These are phyloP conservation scores for Arenaria interpres DNA, from an alignment of 2,113 vertebrate genomes.

Conservation along the genomic window DNA sequence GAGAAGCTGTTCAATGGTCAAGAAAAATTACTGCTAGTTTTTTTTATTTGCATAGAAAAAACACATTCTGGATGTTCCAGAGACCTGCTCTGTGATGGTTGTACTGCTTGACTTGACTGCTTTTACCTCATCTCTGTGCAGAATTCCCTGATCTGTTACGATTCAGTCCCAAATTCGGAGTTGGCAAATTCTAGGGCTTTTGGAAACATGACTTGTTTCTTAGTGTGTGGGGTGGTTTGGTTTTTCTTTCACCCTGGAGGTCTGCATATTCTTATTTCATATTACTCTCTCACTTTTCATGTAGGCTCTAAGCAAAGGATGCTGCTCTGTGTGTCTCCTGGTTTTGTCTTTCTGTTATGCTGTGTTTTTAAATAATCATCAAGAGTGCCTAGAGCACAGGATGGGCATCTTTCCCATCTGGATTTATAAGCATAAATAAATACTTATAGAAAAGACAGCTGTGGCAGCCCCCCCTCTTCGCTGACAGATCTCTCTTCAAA, in stretches of 20 bases:
- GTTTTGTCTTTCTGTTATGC: constrained; percentile 1
- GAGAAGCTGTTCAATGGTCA: not conserved
- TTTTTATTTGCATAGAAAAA: not conserved
- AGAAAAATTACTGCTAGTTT: not conserved
- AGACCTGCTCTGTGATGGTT: not conserved
- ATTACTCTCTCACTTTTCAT: not conserved
- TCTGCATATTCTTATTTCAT: not conserved
- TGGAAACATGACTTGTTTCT: not conserved
- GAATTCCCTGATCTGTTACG: not conserved
- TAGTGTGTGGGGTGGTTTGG: not conserved
- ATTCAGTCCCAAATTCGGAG: not conserved
- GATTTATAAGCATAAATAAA: constrained; percentile 28
- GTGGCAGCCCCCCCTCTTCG: not conserved
- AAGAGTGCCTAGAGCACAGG: not conserved
- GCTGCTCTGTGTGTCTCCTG: not conserved
- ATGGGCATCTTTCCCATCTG: not conserved
- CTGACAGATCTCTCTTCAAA: constrained; percentile 43
- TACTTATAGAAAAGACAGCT: not conserved
- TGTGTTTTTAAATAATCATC: constrained; percentile 10
- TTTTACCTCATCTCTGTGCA: not conserved
- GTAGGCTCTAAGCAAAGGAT: not conserved
- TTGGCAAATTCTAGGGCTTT: not conserved
- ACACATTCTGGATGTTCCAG: not conserved
- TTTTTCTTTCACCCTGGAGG: not conserved
- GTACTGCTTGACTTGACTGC: not conserved